Evolutionary conservation across 2,113 vertebrate genomes (phyloP).

Genomic region (Pseudorasbora parva): DNA sequence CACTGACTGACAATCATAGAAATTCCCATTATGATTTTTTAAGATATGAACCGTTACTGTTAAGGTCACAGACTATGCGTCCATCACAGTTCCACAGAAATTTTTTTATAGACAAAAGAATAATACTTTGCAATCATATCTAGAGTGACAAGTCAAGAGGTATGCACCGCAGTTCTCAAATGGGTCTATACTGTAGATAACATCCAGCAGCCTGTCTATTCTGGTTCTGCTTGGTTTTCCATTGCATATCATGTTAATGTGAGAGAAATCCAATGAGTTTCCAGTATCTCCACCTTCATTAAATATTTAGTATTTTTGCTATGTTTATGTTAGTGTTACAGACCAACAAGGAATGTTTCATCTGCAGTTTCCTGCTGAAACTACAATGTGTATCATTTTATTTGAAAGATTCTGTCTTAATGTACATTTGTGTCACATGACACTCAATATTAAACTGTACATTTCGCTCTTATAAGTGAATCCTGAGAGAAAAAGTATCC

Average conservation of each 20-base stretch:
- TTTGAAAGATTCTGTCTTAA: conserved; percentile 33
- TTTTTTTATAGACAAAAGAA: background rate
- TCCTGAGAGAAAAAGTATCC: conserved; percentile 24
- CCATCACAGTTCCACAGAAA: background rate
- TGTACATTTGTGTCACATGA: conserved; percentile 13
- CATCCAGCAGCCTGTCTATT: conserved; percentile 44
- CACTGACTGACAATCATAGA: background rate
- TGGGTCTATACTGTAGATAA: conserved; percentile 26
- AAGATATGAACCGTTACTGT: background rate
- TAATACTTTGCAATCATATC: conserved; percentile 19
- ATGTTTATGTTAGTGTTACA: conserved; percentile 52
- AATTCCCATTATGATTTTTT: background rate
- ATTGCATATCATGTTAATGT: conserved; percentile 49
- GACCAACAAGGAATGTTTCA: conserved; percentile 43
- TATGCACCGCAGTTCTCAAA: conserved; percentile 16
- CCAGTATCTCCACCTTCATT: conserved; percentile 56
- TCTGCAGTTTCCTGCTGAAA: conserved; percentile 32
- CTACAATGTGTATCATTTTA: conserved; percentile 29
- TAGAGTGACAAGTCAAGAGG: background rate
- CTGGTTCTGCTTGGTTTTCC: conserved; percentile 43
- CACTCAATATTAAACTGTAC: conserved; percentile 11
- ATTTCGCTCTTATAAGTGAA: conserved; percentile 32
- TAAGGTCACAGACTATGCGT: background rate
- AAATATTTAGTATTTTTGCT: conserved; percentile 59
- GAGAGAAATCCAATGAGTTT: conserved; percentile 54